phyloP scores from a whole-genome alignment of 2,797 vertebrate species.

The Pagetopsis macropterus region DNA sequence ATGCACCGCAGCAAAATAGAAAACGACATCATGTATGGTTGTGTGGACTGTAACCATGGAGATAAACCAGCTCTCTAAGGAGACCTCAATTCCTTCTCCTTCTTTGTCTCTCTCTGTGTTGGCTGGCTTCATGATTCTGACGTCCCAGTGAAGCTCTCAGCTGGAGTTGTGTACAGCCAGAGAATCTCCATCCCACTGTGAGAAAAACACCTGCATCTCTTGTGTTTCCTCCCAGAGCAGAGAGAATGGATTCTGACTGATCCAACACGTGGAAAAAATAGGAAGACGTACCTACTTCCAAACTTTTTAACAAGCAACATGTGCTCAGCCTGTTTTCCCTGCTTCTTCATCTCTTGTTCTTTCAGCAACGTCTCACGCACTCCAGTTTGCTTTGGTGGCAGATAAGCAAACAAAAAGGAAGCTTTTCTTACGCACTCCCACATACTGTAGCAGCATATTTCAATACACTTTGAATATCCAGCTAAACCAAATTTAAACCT shows the following conservation, averaged over 20 bases:
- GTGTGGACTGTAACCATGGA: slow-evolving; percentile 64
- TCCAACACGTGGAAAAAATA: slow-evolving; percentile 40
- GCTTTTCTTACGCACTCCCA: slow-evolving; percentile 35
- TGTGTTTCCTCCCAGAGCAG: slow-evolving; percentile 39
- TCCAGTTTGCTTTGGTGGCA: slow-evolving; percentile 53
- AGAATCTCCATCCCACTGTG: slow-evolving; percentile 43
- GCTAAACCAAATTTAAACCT: slow-evolving; percentile 46
- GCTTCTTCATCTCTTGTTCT: slow-evolving; percentile 52
- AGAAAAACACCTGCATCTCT: slow-evolving; percentile 25
- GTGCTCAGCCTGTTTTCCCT: slow-evolving; percentile 49
- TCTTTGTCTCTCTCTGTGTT: slow-evolving; percentile 37
- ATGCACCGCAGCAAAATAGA: slow-evolving; percentile 68
- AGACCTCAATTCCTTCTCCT: slow-evolving; percentile 52
- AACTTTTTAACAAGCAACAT: slow-evolving; percentile 52
- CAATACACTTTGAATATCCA: slow-evolving; percentile 33
- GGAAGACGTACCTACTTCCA: slow-evolving; percentile 32
- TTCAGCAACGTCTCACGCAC: slow-evolving; percentile 38
- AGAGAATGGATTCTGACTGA: slow-evolving; percentile 53
- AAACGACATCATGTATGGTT: slow-evolving; percentile 55
- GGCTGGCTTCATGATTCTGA: slow-evolving; percentile 43
- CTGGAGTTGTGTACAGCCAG: slow-evolving; percentile 50
- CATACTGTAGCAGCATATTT: slow-evolving; percentile 13
- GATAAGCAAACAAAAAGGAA: slow-evolving; percentile 50
- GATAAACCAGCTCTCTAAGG: slow-evolving; percentile 69
- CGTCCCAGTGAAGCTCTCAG: slow-evolving; percentile 69